Conservation (phyloP, 2,888 invertebrate genomes). For the Sympetrum striolatum region DNA sequence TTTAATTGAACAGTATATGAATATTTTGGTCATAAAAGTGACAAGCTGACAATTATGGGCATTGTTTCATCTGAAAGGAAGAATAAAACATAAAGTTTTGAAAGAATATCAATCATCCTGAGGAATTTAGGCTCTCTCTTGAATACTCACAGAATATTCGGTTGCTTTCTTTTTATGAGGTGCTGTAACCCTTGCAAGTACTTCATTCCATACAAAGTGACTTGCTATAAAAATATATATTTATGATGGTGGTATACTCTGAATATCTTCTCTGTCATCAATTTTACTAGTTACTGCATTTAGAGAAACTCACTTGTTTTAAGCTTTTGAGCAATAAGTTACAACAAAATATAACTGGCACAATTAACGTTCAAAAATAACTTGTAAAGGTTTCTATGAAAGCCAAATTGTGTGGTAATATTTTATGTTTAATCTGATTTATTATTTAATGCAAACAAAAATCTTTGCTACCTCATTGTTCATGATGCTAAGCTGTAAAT, state of each 20-base stretch:
- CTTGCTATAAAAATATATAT: not conserved
- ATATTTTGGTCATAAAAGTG: not conserved
- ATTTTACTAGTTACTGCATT: conserved; percentile 34
- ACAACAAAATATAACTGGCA: conserved; percentile 8
- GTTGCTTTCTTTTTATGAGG: not conserved
- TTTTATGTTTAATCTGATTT: conserved; percentile 3
- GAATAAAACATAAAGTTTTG: not conserved
- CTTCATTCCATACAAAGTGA: conserved; percentile 15
- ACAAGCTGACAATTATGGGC: not conserved
- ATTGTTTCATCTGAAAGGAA: not conserved
- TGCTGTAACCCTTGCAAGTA: not conserved
- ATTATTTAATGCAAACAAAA: conserved; percentile 6
- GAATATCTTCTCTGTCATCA: not conserved
- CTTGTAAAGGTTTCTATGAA: no score
- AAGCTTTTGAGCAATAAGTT: not conserved
- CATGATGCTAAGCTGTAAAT: conserved; percentile 35
- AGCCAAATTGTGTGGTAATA: no score
- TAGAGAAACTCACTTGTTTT: not conserved
- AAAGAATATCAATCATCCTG: not conserved
- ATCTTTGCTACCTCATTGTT: conserved; percentile 40
- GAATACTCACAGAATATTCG: not conserved
- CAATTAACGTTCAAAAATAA: not conserved
- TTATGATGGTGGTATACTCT: not conserved
- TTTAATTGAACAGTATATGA: not conserved
- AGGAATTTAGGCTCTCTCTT: not conserved